Evolutionary conservation across 2,797 vertebrate genomes (phyloP), one percentile per base, ranked within the genome.

Genomic region (Salmo trutta): DNA sequence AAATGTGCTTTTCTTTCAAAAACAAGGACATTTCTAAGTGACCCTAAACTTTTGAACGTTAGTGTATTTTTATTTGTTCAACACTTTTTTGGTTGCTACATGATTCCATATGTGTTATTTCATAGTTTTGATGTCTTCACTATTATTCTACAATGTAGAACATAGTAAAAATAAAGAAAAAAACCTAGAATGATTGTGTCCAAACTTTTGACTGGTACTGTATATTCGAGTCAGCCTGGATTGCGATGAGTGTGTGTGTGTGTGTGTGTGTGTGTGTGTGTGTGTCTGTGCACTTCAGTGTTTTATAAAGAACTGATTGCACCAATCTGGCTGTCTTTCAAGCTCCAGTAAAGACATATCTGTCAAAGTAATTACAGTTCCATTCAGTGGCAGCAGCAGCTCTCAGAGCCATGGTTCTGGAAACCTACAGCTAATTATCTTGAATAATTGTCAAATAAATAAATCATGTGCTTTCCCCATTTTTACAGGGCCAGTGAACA

Each of bases 321-420:
- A 77, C 36, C 71, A 82, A 85, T 77, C 78, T 76, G 14, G 41
- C 59, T 59, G 71, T 86, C 83, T 89, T 85, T 87, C 84, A 88
- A 86, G 81, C 78, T 73, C 65, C 77, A 80, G 52, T 83, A 84
- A 84, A 79, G 74, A 72, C 77, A 68, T 53, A 83, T 86, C 85
- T 81, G 83, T 87, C 86, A 85, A 84, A 83, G 88, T 82, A 88
- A 93, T 92, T 89, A 90, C 80, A 53, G 74, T 82, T 89, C 36
- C 36, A 36, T 36, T 36, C 84, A 82, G 81, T 88, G 84, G 81
- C 82, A 86, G 16, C 8, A 54, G 75, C 84, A 56, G 82, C 82
- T 77, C 77, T 19, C 1, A 71, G 83, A 84, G 84, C 73, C 41
- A 78, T 51, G 75, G 78, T 82, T 47, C 41, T 47, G 41, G 41